A percentile compares a stretch with the other conserved stretches of the same genome.
phyloP scores from a whole-genome alignment of 2,113 vertebrate species.

The Copsychus sechellarum region DNA sequence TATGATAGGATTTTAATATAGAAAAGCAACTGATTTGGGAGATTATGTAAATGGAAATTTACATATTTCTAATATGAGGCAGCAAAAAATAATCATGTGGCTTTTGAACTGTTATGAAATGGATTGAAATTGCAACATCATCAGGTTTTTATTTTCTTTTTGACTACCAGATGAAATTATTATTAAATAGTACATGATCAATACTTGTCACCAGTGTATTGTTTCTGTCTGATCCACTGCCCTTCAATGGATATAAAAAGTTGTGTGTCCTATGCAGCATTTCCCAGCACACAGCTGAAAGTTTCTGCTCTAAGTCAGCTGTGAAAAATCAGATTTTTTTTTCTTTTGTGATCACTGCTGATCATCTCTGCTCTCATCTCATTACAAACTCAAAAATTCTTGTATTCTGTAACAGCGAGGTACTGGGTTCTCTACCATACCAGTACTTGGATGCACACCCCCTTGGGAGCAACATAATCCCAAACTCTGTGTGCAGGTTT shows the following conservation, averaged over 20 bases:
- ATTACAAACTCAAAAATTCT: background rate
- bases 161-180: background rate
- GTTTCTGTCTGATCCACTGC: background rate
- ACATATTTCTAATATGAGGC: background rate
- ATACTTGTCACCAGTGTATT: background rate
- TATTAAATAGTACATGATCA: background rate
- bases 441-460: background rate
- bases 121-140: background rate
- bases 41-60: background rate
- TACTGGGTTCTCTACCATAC: background rate
- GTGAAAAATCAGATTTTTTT: background rate
- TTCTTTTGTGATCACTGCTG: background rate
- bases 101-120: background rate
- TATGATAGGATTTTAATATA: background rate
- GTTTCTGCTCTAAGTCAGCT: background rate
- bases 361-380: background rate
- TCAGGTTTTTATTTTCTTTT: background rate
- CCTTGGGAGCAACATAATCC: background rate
- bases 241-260: background rate
- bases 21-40: background rate
- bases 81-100: background rate
- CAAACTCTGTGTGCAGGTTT: background rate
- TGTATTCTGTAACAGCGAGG: background rate
- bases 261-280: background rate
- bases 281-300: background rate